Evolutionary conservation across 2,797 vertebrate genomes (phyloP).

Genomic region (Neosalanx taihuensis): DNA sequence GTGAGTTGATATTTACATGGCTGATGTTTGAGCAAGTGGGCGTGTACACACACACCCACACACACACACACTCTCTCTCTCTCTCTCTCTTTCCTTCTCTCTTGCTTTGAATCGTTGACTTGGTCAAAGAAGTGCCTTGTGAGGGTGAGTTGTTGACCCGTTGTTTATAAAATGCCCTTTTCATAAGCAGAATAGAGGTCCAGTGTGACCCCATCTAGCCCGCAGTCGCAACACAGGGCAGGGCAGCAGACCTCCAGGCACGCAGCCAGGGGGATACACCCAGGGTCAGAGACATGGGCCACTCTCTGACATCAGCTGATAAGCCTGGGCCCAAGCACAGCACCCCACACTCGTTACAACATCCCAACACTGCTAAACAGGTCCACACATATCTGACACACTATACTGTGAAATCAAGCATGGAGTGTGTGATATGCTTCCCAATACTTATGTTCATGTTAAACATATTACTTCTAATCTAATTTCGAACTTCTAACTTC

Average conservation of each 20-base stretch:
- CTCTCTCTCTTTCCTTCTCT: conserved; percentile 9
- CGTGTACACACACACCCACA: conserved; percentile 6
- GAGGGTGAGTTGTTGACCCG: conserved; percentile 48
- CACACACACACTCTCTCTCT: neutral
- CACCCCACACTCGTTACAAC: neutral
- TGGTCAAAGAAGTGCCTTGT: conserved; percentile 58
- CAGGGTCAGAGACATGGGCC: neutral
- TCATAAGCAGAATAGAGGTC: conserved; percentile 55
- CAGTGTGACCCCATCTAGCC: conserved; percentile 45
- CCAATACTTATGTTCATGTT: too few relatives aligned
- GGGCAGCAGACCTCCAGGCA: conserved; percentile 36
- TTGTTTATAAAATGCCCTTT: conserved; percentile 66
- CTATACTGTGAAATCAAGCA: neutral
- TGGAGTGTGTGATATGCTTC: too few relatives aligned
- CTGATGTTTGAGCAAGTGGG: conserved; percentile 49
- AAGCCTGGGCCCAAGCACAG: neutral
- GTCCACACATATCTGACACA: neutral
- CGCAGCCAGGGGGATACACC: conserved; percentile 6
- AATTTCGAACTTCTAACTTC: too few relatives aligned
- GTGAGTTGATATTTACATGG: conserved; percentile 30
- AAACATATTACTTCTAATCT: too few relatives aligned
- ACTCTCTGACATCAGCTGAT: neutral
- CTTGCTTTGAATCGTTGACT: conserved; percentile 29
- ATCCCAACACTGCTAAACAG: neutral
- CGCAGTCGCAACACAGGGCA: conserved; percentile 36